Evolutionary conservation across 2,113 vertebrate genomes (phyloP), one percentile per base, ranked within the genome.

Genomic region (Ibidorhyncha struthersii): DNA sequence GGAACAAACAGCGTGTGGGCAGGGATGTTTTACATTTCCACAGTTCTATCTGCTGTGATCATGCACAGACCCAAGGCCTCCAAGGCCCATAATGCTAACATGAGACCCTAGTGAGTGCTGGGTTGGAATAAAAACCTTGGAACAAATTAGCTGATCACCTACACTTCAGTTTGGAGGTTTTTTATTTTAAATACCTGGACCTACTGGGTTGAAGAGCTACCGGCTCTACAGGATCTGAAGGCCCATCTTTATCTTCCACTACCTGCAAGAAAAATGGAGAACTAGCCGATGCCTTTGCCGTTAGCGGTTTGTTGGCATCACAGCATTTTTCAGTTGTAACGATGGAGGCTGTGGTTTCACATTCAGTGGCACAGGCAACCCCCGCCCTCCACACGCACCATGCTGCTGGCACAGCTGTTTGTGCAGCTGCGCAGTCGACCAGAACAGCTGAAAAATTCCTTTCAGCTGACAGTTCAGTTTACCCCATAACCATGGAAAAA

Each of bases 391-490:
- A 7, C 55, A 0, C 53, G 56, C 71, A 25, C 86, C 20, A 2
- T 6, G 62, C 93, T 81, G 86, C 91, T 96, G 86, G 80, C 92
- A 91, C 88, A 76, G 85, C 92, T 90, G 78, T 7, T 8, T 20
- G 11, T 67, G 90, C 78, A 82, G 94, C 95, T 88, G 78, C 11
- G 15, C 92, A 32, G 52, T 63, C 14, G 0, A 43, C 41, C 70
- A 95, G 72, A 90, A 79, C 65, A 76, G 91, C 77, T 69, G 81
- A 61, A 79, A 87, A 87, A 87, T 72, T 69, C 87, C 94, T 93
- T 76, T 53, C 23, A 40, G 94, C 72, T 84, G 91, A 22, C 63
- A 74, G 38, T 5, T 86, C 55, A 12, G 12, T 91, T 83, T 41
- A 36, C 9, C 43, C 83, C 78, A 76, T 2, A 63, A n/a, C 38